Evolutionary conservation across 2,113 vertebrate species (phyloP).

Genomic region (Chiloscyllium plagiosum): DNA sequence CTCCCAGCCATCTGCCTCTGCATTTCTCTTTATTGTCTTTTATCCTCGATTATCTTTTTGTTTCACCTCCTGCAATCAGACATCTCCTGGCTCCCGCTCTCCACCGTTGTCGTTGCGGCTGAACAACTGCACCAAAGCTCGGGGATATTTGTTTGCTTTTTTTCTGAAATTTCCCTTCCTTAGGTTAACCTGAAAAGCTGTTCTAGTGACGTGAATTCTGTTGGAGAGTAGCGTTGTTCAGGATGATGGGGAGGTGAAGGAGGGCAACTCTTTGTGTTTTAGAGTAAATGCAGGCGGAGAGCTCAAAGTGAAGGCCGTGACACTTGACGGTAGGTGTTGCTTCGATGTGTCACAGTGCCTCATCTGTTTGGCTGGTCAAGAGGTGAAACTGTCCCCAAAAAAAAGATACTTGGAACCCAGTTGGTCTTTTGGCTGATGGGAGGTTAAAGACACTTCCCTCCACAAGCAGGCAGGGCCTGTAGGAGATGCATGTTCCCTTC

Average conservation of each 20-base stretch:
- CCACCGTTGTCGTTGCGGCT: conserved; percentile 57
- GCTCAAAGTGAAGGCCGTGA: neutral
- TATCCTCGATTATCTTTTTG: conserved; percentile 41
- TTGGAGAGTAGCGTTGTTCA: conserved; percentile 39
- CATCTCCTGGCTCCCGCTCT: conserved; percentile 54
- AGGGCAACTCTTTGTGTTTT: too few species aligned
- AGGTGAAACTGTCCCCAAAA: neutral
- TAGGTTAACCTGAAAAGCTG: conserved; percentile 34
- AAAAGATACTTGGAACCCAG: neutral
- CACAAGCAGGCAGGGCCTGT: neutral
- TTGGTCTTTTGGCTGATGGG: neutral
- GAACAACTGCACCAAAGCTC: conserved; percentile 50
- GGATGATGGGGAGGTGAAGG: neutral
- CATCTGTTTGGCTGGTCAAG: neutral
- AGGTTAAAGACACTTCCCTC: neutral
- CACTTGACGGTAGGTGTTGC: neutral
- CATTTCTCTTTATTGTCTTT: conserved; percentile 57
- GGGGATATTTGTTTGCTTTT: conserved; percentile 45
- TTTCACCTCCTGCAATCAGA: conserved; percentile 68
- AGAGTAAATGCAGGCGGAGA: conserved; percentile 36
- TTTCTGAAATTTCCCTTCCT: conserved; percentile 39
- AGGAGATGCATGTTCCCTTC: neutral
- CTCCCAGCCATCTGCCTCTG: conserved; percentile 65
- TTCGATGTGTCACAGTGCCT: neutral
- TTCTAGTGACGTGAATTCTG: conserved; percentile 40